A percentile compares a stretch with the other conserved stretches of the same genome.
Evolutionary conservation across 2,113 vertebrate species (phyloP).

Genomic region (Percina caprodes): DNA sequence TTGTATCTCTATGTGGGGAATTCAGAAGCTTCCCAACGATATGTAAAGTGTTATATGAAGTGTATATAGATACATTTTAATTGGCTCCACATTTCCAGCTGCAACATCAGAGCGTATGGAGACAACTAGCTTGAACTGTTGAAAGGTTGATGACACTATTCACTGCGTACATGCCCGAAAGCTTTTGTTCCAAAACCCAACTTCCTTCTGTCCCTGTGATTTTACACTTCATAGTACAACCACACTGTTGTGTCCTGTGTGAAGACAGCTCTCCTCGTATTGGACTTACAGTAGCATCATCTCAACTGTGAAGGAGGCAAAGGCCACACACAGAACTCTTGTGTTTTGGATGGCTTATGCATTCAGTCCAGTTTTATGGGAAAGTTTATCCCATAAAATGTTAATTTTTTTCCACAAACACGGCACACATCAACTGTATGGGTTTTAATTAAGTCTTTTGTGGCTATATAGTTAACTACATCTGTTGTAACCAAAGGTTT

Average conservation of each 20-base stretch:
- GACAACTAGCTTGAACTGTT: slow-evolving; percentile 30
- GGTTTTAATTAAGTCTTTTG: slow-evolving; percentile 62
- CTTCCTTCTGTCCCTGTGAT: slow-evolving; percentile 36
- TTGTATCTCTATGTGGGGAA: too few species aligned
- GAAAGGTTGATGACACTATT: slow-evolving; percentile 45
- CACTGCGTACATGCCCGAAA: slow-evolving; percentile 31
- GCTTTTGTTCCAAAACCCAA: slow-evolving; percentile 38
- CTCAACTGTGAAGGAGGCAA: not conserved
- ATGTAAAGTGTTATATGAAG: too few species aligned
- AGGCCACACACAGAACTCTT: not conserved
- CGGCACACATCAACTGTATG: slow-evolving; percentile 29
- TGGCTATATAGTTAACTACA: slow-evolving; percentile 47
- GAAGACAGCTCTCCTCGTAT: not conserved
- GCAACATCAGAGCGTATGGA: not conserved
- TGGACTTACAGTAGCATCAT: not conserved
- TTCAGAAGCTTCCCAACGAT: too few species aligned
- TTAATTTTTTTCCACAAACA: slow-evolving; percentile 27
- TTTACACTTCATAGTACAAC: slow-evolving; percentile 2
- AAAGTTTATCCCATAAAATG: not conserved
- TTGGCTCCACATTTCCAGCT: too few species aligned
- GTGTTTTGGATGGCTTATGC: not conserved
- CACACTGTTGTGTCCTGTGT: slow-evolving; percentile 13
- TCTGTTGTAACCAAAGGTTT: slow-evolving; percentile 46
- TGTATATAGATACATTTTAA: too few species aligned
- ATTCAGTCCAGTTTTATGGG: slow-evolving; percentile 1